phyloP scores from a whole-genome alignment of 2,888 invertebrate species.

The Drosophila nr. perissopoda region DNA sequence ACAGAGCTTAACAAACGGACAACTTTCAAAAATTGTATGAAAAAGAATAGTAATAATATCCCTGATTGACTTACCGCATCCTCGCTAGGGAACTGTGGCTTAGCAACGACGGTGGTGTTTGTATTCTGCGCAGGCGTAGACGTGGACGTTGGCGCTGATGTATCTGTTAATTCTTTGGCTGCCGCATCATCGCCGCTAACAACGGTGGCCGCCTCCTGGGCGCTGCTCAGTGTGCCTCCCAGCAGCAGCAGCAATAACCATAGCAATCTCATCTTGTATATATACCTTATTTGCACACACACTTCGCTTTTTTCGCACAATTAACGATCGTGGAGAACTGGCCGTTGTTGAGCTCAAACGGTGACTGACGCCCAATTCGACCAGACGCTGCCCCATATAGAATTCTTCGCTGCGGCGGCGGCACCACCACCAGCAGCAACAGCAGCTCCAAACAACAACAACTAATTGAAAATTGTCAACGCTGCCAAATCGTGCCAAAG shows the following conservation, averaged over 20 bases:
- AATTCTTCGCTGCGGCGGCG: slow-evolving; percentile 52
- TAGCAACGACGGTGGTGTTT: neutral
- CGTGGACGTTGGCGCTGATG: neutral
- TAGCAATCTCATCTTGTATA: slow-evolving; percentile 51
- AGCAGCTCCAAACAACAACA: slow-evolving; percentile 10
- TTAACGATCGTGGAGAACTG: slow-evolving; percentile 27
- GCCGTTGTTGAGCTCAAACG: slow-evolving; percentile 51
- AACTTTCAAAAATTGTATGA: neutral
- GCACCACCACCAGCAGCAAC: slow-evolving; percentile 2
- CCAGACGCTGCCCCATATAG: slow-evolving; percentile 72
- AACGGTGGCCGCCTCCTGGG: slow-evolving; percentile 36
- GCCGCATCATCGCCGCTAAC: slow-evolving; percentile 26
- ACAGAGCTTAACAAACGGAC: neutral
- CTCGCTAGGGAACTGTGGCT: slow-evolving; percentile 18
- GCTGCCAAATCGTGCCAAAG: slow-evolving; percentile 51
- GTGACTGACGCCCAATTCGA: slow-evolving; percentile 64
- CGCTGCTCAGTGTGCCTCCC: slow-evolving; percentile 20
- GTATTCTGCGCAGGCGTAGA: neutral
- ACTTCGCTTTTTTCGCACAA: neutral
- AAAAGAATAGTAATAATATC: neutral
- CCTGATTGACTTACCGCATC: slow-evolving; percentile 39
- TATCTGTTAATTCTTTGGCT: slow-evolving; percentile 15
- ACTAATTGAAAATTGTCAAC: slow-evolving; percentile 28
- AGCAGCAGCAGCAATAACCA: slow-evolving; percentile 50
- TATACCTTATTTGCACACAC: slow-evolving; percentile 1